Percentiles rank a stretch among this genome's conserved stretches.
Conservation (phyloP, 2,113 vertebrate genomes). For the Anseranas semipalmata region DNA sequence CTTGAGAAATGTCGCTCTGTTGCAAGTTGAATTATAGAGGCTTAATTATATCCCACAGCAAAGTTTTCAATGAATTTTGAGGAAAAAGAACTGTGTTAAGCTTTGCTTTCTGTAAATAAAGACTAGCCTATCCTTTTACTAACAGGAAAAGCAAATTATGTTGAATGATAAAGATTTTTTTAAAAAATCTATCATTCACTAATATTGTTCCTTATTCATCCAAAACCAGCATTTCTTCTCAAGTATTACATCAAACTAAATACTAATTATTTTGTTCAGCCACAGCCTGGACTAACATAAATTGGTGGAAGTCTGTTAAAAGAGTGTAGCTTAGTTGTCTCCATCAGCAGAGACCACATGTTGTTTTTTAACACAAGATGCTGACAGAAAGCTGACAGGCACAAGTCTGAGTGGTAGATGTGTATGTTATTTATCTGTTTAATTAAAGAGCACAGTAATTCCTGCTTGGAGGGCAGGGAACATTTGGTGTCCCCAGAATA, state of each 20-base stretch:
- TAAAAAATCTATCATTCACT: neutral
- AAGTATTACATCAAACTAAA: neutral
- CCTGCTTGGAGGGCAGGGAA: neutral
- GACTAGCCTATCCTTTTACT: neutral
- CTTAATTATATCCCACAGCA: neutral
- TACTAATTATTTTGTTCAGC: neutral
- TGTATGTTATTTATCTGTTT: conserved; percentile 27
- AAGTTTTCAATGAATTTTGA: neutral
- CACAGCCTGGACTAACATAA: neutral
- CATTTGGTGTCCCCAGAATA: conserved; percentile 4
- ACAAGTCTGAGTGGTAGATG: neutral
- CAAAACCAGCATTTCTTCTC: neutral
- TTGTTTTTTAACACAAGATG: neutral
- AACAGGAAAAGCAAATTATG: neutral
- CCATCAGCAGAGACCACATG: neutral
- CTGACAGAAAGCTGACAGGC: conserved; percentile 43
- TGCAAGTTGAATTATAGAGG: neutral
- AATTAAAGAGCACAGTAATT: conserved; percentile 52
- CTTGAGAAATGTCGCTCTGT: neutral
- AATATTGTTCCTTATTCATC: neutral
- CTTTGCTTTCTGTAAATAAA: neutral
- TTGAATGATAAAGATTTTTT: neutral
- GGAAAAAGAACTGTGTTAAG: neutral
- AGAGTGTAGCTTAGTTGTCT: neutral
- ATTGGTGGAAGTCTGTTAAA: neutral